phyloP scores from a whole-genome alignment of 2,113 vertebrate genomes.

The Diphyllodes magnificus region DNA sequence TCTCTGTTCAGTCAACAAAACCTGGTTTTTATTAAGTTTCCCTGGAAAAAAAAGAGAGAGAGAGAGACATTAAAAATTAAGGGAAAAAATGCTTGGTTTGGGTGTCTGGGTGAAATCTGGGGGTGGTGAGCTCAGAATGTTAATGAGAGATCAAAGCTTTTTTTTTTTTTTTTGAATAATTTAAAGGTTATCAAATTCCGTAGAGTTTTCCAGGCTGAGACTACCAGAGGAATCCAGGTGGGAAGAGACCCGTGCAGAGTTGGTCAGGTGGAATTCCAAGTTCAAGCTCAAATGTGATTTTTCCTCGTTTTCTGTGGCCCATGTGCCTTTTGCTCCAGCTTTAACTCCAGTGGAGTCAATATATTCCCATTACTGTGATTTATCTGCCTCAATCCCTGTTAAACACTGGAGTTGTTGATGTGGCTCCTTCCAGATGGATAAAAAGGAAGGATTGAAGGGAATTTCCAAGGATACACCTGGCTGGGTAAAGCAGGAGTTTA shows the following conservation, averaged over 20 bases:
- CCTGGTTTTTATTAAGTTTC: not conserved
- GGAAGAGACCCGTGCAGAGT: not conserved
- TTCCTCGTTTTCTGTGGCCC: not conserved
- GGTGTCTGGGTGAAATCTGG: not conserved
- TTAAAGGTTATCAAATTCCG: not conserved
- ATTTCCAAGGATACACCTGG: not conserved
- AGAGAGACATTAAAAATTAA: not conserved
- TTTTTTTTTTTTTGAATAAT: not conserved
- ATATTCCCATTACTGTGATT: not conserved
- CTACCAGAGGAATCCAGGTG: not conserved
- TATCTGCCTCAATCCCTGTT: not conserved
- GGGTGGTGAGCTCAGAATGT: not conserved
- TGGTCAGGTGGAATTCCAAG: not conserved
- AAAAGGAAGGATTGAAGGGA: not conserved
- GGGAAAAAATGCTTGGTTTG: constrained; percentile 6
- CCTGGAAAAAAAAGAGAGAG: not conserved
- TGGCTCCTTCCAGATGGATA: not conserved
- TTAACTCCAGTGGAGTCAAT: rapidly evolving
- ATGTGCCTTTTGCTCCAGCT: not conserved
- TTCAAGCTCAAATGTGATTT: not conserved
- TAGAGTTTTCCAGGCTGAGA: not conserved
- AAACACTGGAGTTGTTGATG: not conserved
- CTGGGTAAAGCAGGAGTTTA: not conserved
- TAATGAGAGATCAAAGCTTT: not conserved
- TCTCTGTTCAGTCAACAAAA: not conserved